These are phyloP conservation scores for Australoheros scitulus DNA, from an alignment of 2,113 vertebrate genomes.

Conservation along the genomic window DNA sequence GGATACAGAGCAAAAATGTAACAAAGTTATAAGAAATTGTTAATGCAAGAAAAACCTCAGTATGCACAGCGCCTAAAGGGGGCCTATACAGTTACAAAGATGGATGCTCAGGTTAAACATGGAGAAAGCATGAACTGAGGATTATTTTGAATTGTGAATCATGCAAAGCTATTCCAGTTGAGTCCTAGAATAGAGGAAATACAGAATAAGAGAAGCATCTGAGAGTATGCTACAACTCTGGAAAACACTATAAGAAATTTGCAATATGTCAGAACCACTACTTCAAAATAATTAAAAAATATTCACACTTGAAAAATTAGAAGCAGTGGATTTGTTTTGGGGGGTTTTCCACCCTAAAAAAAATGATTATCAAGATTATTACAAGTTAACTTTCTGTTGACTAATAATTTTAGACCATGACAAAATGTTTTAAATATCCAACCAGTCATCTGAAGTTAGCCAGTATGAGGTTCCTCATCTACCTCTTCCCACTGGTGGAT, in stretches of 20 bases:
- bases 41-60: not conserved
- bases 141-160: not conserved
- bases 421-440: constrained; percentile 7
- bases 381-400: not conserved
- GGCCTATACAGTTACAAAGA: not conserved
- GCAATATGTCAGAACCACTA: not conserved
- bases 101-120: not conserved
- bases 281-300: not conserved
- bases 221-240: not conserved
- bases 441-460: not conserved
- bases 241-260: not conserved
- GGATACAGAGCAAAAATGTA: not conserved
- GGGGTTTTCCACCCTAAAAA: not conserved
- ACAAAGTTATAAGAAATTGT: not conserved
- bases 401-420: not conserved
- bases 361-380: not conserved
- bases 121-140: not conserved
- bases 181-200: not conserved
- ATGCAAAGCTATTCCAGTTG: not conserved
- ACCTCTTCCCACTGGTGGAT: constrained; percentile 99
- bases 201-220: not conserved
- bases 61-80: not conserved
- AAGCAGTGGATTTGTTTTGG: not conserved
- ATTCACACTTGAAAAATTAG: not conserved
- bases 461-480: constrained; percentile 53